phyloP scores from a whole-genome alignment of 2,113 vertebrate genomes.

The Neolamprologus ventralis region DNA sequence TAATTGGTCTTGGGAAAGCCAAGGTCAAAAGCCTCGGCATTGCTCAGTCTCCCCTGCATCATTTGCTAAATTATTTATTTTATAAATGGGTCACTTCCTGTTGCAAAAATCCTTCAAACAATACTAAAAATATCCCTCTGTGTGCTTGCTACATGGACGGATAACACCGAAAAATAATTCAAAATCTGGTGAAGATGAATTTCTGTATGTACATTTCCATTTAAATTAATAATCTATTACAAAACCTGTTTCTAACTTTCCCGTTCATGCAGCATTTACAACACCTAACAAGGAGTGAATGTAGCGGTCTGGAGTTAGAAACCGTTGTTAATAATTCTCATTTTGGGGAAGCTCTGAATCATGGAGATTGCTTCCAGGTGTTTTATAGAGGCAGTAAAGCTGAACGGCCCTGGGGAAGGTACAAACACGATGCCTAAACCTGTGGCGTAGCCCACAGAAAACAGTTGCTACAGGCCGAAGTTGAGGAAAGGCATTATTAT shows the following conservation, averaged over 20 bases:
- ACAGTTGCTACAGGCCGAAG: neutral
- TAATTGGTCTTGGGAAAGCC: neutral
- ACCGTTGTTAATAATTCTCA: neutral
- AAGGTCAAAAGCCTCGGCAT: neutral
- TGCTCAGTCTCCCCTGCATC: neutral
- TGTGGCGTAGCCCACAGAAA: neutral
- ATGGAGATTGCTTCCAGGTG: conserved; percentile 33
- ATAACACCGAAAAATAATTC: neutral
- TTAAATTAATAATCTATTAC: neutral
- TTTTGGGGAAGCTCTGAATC: neutral
- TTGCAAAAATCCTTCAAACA: conserved; percentile 15
- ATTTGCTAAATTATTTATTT: neutral
- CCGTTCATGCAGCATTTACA: neutral
- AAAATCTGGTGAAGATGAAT: neutral
- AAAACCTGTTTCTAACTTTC: neutral
- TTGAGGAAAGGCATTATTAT: neutral
- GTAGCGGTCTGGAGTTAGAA: neutral
- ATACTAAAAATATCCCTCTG: conserved; percentile 2
- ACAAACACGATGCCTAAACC: neutral
- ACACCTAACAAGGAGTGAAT: neutral
- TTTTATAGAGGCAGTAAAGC: conserved; percentile 4
- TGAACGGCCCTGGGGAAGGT: neutral
- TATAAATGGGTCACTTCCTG: conserved; percentile 44
- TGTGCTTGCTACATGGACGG: neutral
- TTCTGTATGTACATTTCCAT: neutral